Evolutionary conservation across 2,113 vertebrate species (phyloP).

Genomic region (Phrynosoma blainvillii): DNA sequence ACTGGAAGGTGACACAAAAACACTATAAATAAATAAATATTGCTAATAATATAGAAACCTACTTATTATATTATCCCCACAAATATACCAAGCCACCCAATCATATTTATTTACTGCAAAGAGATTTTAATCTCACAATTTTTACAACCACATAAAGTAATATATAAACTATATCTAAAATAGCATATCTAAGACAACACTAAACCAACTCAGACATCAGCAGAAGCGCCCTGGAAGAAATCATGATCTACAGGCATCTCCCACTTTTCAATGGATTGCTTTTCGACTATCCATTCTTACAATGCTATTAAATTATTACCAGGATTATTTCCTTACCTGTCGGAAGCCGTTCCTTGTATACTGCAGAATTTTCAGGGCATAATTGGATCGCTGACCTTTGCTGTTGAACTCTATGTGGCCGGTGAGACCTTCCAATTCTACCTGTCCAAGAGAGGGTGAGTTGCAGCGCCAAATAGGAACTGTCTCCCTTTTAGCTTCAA

Average conservation of each 20-base stretch:
- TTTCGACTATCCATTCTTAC: too few relatives aligned
- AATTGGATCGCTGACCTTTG: slow-evolving; percentile 97
- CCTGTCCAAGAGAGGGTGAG: slow-evolving; percentile 91
- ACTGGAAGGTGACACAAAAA: too few relatives aligned
- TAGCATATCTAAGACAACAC: neutral
- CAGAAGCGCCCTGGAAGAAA: neutral
- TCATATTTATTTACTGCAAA: neutral
- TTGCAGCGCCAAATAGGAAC: slow-evolving; percentile 74
- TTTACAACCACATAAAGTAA: too few relatives aligned
- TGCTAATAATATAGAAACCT: neutral
- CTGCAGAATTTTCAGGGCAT: slow-evolving; percentile 94
- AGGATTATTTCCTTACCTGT: slow-evolving; percentile 82
- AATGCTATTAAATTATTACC: too few relatives aligned
- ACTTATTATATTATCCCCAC: too few relatives aligned
- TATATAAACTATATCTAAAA: too few relatives aligned
- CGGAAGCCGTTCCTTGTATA: slow-evolving; percentile 87
- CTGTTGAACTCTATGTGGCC: slow-evolving; percentile 99
- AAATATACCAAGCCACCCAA: neutral
- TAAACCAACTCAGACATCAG: neutral
- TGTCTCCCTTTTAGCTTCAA: neutral
- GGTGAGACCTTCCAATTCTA: slow-evolving; percentile 99
- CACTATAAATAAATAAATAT: too few relatives aligned
- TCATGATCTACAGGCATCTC: neutral
- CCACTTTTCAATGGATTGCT: too few relatives aligned
- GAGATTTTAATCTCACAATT: neutral